Conservation (phyloP, 2,888 invertebrate genomes). For the Margaritifera margaritifera region DNA sequence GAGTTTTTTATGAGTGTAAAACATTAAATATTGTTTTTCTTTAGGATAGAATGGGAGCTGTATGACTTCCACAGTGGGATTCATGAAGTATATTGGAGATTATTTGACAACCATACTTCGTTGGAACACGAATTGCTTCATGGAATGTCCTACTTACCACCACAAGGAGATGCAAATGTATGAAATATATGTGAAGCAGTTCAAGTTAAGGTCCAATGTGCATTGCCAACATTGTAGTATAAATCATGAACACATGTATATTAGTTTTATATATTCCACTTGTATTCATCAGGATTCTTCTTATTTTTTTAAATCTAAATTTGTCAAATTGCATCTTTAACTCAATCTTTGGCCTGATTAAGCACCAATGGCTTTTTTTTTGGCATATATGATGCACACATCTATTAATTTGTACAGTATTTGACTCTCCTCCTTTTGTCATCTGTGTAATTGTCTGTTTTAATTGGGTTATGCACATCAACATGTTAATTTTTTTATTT, state of each 20-base stretch:
- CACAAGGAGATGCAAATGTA: slow-evolving; percentile 29
- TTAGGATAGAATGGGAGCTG: slow-evolving; percentile 44
- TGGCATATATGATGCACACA: too few relatives aligned
- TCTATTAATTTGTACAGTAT: too few relatives aligned
- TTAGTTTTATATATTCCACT: too few relatives aligned
- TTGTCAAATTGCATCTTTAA: too few relatives aligned
- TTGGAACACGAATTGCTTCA: slow-evolving; percentile 29
- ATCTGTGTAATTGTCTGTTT: too few relatives aligned
- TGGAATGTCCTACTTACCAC: slow-evolving; percentile 28
- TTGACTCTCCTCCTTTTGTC: too few relatives aligned
- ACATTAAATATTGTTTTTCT: slow-evolving; percentile 1
- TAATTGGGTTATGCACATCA: too few relatives aligned
- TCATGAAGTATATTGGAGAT: slow-evolving; percentile 38
- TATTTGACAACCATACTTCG: slow-evolving; percentile 40
- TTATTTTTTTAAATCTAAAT: background rate
- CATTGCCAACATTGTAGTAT: background rate
- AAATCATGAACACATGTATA: background rate
- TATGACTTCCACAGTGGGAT: slow-evolving; percentile 51
- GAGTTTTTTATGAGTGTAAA: too few relatives aligned
- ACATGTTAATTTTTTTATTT: too few relatives aligned
- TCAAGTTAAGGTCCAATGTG: background rate
- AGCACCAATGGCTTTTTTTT: too few relatives aligned
- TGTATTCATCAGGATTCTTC: too few relatives aligned
- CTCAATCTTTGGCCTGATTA: too few relatives aligned
- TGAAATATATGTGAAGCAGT: background rate